Conservation (phyloP, 2,888 invertebrate species). For the Stegophylla sp. region DNA sequence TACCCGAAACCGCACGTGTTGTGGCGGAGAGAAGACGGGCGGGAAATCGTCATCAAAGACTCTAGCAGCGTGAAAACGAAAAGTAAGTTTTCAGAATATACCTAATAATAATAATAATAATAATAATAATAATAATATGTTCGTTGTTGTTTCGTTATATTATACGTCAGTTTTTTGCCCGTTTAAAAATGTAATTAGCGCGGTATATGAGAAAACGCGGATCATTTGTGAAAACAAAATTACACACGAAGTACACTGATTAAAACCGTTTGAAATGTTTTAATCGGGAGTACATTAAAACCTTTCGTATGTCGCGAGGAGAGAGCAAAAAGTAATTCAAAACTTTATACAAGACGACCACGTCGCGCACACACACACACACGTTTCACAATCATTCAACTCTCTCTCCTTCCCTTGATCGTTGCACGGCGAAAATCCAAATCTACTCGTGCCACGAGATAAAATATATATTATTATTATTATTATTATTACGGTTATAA, state of each 20-base stretch:
- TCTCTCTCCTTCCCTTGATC: neutral
- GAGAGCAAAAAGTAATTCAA: neutral
- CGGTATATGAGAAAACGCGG: neutral
- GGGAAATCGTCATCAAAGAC: slow-evolving; percentile 79
- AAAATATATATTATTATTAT: slow-evolving; percentile 1
- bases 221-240: neutral
- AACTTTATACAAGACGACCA: neutral
- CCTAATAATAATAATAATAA: too few species aligned
- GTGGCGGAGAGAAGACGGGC: slow-evolving; percentile 85
- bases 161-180: neutral
- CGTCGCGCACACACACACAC: neutral
- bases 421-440: neutral
- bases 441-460: slow-evolving; percentile 6
- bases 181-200: neutral
- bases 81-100: slow-evolving; percentile 11
- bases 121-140: too few species aligned
- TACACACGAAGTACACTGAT: neutral
- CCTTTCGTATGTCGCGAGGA: neutral
- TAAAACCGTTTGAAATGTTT: too few species aligned
- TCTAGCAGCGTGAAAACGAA: slow-evolving; percentile 70
- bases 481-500: neutral
- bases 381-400: slow-evolving; percentile 7
- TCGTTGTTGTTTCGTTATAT: too few species aligned
- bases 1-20: slow-evolving; percentile 80
- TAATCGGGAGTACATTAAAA: neutral